A percentile compares a stretch with the other conserved stretches of the same genome.
These are phyloP conservation scores for Ranitomeya imitator DNA, from an alignment of 2,113 vertebrate genomes.

Conservation along the genomic window DNA sequence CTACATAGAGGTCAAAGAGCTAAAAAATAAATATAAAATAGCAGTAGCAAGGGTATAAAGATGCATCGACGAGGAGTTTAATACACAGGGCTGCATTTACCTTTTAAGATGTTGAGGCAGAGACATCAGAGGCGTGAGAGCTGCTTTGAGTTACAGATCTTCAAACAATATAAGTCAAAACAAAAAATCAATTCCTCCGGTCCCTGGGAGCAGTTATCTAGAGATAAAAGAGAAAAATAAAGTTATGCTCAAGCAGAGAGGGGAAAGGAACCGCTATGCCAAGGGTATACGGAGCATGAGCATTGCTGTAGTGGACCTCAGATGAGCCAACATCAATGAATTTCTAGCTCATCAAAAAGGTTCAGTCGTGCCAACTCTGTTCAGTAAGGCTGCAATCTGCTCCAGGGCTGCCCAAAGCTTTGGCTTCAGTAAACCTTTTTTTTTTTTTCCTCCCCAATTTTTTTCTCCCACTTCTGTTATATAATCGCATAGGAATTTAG, in stretches of 20 bases:
- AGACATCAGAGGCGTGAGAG: conserved; percentile 90
- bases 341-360: conserved; percentile 76
- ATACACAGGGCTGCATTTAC: conserved; percentile 79
- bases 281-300: conserved; percentile 74
- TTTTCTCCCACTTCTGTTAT: conserved; percentile 55
- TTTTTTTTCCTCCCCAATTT: conserved; percentile 3
- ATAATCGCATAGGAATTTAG: conserved; percentile 65
- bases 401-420: conserved; percentile 69
- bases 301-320: conserved; percentile 72
- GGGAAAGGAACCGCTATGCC: conserved; percentile 70
- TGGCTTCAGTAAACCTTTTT: conserved; percentile 67
- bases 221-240: conserved; percentile 92
- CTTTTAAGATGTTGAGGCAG: conserved; percentile 87
- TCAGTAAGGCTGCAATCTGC: conserved; percentile 68
- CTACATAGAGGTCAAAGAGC: background rate
- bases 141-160: conserved; percentile 94
- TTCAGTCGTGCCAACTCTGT: conserved; percentile 73
- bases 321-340: conserved; percentile 77
- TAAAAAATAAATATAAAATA: conserved; percentile 59
- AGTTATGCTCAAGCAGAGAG: conserved; percentile 78
- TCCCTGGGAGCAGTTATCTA: conserved; percentile 81
- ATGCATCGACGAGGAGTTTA: conserved; percentile 66
- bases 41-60: conserved; percentile 69
- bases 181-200: conserved; percentile 89
- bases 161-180: conserved; percentile 98